Evolutionary conservation across 2,797 vertebrate genomes (phyloP), one percentile per base, ranked within the genome.

Genomic region (Onychomys torridus): DNA sequence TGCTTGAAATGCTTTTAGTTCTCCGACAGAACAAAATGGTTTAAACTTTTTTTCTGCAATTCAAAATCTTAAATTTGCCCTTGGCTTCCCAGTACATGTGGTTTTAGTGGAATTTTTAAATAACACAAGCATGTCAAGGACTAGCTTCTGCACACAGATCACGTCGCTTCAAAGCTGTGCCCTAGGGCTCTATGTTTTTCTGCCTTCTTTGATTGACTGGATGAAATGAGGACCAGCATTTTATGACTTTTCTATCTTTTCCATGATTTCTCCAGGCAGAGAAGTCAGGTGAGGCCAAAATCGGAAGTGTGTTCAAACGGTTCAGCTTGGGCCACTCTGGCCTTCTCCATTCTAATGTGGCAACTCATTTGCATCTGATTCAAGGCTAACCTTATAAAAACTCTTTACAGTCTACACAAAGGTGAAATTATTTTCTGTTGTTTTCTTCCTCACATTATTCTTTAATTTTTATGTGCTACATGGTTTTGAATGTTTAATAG

Each of bases 41-140:
- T 82, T 96, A 25, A 37, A 89, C 5, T 73, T 81, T 90, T 55
- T 92, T 88, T 90, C 77, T 61, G 1, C 34, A 94, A 83, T 69
- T n/a, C 10, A 37, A 65, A 89, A 78, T 43, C 19, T 79, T 76
- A 55, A 25, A 81, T 29, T 37, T 3, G 46, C 10, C 10, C 12
- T 71, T 32, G 19, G 3, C 6, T 82, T 89, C 52, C 46, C 25
- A 37, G 37, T 88, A 57, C 5, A 90, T 82, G 67, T 88, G 52
- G 13, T 76, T 83, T 73, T 92, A 43, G 14, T 57, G 73, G 12
- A 49, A 69, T 57, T 86, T 37, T 78, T 67, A 90, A 92, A 29
- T 16, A 85, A 59, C 40, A 76, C 67, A 92, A 52, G 16, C 40
- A 11, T 65, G 3, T 2, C 46, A 37, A 71, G 11, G n/a, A 92